Evolutionary conservation across 2,113 vertebrate genomes (phyloP), one percentile per base, ranked within the genome.

Genomic region (Trachemys scripta): DNA sequence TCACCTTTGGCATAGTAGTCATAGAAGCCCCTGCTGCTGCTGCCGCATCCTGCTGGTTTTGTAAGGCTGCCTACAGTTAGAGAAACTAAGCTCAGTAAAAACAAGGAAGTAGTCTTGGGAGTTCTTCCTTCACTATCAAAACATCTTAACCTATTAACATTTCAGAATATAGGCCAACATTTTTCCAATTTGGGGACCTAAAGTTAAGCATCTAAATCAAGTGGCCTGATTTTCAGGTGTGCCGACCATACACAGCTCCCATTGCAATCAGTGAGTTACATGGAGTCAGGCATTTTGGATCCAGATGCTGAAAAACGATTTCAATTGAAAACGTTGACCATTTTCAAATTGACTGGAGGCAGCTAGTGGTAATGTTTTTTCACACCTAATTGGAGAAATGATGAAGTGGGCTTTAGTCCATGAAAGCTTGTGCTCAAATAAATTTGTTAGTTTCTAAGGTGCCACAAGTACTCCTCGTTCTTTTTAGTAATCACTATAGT

Each of bases 41-140:
- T 90, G 97, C 98, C 2, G 98, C 98, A 78, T 98, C 98, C 94
- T 99, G 99, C 84, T 99, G 99, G 82, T 99, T 99, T 98, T 99
- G 99, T 90, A 99, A 97, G 51, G 99, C 99, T 62, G 99, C 99
- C 99, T 99, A 84, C 35, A 93, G 96, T 6, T 45, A 50, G 5
- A 98, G 47, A 93, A 86, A 95, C 59, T 9, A 51, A 88, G 76
- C 72, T 47, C 90, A 89, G 45, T 49, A 76, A 94, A 96, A 27
- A 50, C 8, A 42, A 49, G 51, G 4, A 50, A 13, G 5, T 81
- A 7, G 12, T 85, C 42, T 22, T 49, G 59, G 87, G 69, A 90
- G 45, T 17, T 24, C 80, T 91, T 56, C 51, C 17, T 75, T 56
- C 81, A 90, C 50, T 56, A 93, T 59, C 6, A 83, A 45, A 78